These are phyloP conservation scores for Myxocyprinus asiaticus DNA, from an alignment of 2,113 vertebrate genomes.

Conservation along the genomic window DNA sequence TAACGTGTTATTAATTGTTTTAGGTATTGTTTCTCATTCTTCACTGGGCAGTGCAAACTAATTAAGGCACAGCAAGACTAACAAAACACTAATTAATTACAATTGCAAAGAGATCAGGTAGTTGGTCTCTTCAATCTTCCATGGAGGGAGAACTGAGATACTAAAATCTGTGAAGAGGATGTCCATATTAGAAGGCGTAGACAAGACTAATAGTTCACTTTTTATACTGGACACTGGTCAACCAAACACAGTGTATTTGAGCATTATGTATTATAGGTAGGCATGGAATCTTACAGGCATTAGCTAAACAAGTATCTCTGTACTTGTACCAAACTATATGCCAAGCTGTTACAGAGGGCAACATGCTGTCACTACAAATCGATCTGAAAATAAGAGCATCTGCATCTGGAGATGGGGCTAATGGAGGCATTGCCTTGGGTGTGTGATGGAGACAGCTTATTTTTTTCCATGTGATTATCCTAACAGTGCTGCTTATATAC, in stretches of 20 bases:
- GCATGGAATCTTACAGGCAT: background rate
- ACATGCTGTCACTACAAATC: constrained; percentile 42
- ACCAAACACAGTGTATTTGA: too few relatives aligned
- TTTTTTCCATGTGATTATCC: constrained; percentile 76
- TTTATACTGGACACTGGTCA: background rate
- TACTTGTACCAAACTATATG: constrained; percentile 29
- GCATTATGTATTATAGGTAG: too few relatives aligned
- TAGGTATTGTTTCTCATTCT: constrained; percentile 20
- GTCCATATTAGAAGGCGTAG: background rate
- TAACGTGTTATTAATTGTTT: background rate
- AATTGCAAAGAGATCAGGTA: constrained; percentile 54
- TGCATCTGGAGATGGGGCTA: constrained; percentile 71
- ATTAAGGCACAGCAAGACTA: constrained; percentile 64
- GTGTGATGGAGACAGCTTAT: constrained; percentile 75
- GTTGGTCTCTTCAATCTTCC: constrained; percentile 25
- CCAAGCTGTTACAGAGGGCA: constrained; percentile 31
- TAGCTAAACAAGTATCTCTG: constrained; percentile 19
- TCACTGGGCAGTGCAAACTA: constrained; percentile 52
- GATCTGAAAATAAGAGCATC: constrained; percentile 53
- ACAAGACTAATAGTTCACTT: background rate
- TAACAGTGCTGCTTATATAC: constrained; percentile 86
- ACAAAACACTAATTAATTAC: constrained; percentile 60
- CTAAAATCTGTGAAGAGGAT: background rate
- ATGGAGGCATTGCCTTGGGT: constrained; percentile 73
- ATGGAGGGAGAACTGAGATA: background rate